Evolutionary conservation across 2,888 invertebrate species (phyloP).

Genomic region (Pelosia muscerda): DNA sequence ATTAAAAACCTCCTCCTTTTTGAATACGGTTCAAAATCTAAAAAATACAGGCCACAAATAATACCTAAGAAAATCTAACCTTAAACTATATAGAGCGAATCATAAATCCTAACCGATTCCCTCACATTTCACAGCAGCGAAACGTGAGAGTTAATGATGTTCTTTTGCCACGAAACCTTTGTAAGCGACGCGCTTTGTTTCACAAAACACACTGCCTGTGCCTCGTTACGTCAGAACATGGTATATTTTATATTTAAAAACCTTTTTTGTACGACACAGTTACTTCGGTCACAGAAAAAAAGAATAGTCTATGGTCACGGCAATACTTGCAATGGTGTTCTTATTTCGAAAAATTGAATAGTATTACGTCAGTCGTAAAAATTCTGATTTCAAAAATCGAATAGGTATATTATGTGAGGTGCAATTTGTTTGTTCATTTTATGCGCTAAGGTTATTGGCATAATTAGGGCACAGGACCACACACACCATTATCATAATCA

Average conservation of each 20-base stretch:
- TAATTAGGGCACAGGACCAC: too few species aligned
- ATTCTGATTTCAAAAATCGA: too few species aligned
- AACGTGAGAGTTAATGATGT: conserved; percentile 5
- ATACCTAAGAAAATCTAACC: not conserved
- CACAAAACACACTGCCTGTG: conserved; percentile 6
- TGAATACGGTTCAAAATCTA: too few species aligned
- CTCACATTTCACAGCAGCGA: conserved; percentile 11
- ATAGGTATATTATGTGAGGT: too few species aligned
- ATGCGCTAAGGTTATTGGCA: too few species aligned
- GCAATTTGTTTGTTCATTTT: too few species aligned
- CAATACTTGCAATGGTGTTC: too few species aligned
- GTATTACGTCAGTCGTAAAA: too few species aligned
- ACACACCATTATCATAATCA: too few species aligned
- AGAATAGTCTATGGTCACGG: too few species aligned
- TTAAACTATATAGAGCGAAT: not conserved
- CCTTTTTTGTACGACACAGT: not conserved
- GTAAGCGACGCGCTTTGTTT: conserved; percentile 5
- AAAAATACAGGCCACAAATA: not conserved
- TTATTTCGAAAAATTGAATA: too few species aligned
- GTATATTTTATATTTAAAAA: not conserved
- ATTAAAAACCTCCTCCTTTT: too few species aligned
- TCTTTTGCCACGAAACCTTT: conserved; percentile 10
- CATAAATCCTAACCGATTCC: conserved; percentile 1
- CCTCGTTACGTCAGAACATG: not conserved
- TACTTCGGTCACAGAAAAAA: not conserved